Evolutionary conservation across 2,888 invertebrate genomes (phyloP).

Genomic region (Protonemura montana): DNA sequence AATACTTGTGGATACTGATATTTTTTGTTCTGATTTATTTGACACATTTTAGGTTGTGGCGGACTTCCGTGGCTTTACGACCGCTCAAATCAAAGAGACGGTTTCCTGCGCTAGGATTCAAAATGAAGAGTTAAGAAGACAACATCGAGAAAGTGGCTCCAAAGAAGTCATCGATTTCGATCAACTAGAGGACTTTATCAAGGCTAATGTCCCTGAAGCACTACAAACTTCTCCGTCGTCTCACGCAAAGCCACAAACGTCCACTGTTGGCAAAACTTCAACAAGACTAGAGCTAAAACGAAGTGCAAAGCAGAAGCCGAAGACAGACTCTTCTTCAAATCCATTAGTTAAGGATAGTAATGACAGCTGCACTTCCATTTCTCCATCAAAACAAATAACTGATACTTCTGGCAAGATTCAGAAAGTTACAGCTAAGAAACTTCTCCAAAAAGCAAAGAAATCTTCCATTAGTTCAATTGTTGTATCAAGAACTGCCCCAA

Average conservation of each 20-base stretch:
- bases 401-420: slow-evolving; percentile 9
- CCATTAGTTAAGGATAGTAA: not conserved
- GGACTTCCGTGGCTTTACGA: not conserved
- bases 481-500: slow-evolving; percentile 52
- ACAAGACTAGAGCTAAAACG: not conserved
- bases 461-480: slow-evolving; percentile 52
- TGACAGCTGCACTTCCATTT: not conserved
- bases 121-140: not conserved
- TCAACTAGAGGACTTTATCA: not conserved
- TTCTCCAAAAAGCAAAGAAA: slow-evolving; percentile 56
- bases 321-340: slow-evolving; percentile 46
- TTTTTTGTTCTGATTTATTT: not conserved
- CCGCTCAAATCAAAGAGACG: not conserved
- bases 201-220: not conserved
- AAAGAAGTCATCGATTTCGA: not conserved
- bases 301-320: slow-evolving; percentile 53
- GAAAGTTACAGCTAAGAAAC: slow-evolving; percentile 57
- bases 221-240: not conserved
- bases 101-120: not conserved
- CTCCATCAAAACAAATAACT: not conserved
- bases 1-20: not conserved
- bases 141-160: not conserved
- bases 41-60: not conserved
- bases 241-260: not conserved
- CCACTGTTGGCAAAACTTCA: not conserved